Evolutionary conservation across 2,797 vertebrate species (phyloP).

Genomic region (Phalanger gymnotis): DNA sequence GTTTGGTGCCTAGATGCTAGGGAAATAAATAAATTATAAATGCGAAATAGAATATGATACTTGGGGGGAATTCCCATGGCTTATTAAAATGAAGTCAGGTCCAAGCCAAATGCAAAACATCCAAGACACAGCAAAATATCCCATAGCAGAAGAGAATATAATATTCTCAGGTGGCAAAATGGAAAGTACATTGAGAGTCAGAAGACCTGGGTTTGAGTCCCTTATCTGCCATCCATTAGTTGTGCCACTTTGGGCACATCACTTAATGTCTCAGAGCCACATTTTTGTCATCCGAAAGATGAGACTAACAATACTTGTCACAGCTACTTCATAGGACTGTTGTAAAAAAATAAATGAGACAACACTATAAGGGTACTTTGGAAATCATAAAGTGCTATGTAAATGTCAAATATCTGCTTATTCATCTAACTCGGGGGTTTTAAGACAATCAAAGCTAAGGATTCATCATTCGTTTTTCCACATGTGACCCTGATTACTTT

Average conservation of each 20-base stretch:
- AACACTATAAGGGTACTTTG: neutral
- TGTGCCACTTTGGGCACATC: neutral
- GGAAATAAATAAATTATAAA: slow-evolving; percentile 4
- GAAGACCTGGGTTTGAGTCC: neutral
- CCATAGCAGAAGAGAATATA: slow-evolving; percentile 38
- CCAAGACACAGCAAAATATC: slow-evolving; percentile 22
- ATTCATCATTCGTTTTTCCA: slow-evolving; percentile 8
- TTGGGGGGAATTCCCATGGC: slow-evolving; percentile 1
- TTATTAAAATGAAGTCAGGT: neutral
- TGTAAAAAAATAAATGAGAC: neutral
- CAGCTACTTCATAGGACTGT: neutral
- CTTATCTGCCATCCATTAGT: neutral
- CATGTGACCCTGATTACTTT: slow-evolving; percentile 27
- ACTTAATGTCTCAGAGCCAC: neutral
- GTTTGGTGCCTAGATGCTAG: neutral
- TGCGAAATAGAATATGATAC: neutral
- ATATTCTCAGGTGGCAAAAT: slow-evolving; percentile 14
- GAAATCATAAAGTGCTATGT: neutral
- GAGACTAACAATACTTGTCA: neutral
- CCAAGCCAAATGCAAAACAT: slow-evolving; percentile 45
- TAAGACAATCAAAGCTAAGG: slow-evolving; percentile 34
- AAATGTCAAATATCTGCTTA: neutral
- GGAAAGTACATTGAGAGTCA: neutral
- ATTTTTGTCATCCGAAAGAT: neutral
- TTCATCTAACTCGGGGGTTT: neutral